A percentile compares a stretch with the other conserved stretches of the same genome.
Evolutionary conservation across 2,888 invertebrate species (phyloP).

Genomic region (Aphidoletes aphidimyza): DNA sequence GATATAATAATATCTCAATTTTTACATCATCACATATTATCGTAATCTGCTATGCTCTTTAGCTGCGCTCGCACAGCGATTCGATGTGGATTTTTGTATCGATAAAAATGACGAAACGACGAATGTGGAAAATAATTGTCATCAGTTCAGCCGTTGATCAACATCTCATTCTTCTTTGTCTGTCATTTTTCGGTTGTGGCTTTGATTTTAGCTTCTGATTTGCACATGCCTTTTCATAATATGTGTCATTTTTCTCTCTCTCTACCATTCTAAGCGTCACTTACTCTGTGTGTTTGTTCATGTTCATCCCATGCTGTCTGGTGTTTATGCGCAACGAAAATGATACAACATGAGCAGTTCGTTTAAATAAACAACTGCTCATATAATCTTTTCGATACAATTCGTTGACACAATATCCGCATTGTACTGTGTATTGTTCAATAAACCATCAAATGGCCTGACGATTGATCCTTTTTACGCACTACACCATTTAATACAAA

Average conservation of each 20-base stretch:
- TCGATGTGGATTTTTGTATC: slow-evolving; percentile 5
- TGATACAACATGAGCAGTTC: not conserved
- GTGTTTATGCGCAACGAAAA: not conserved
- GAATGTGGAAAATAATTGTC: not conserved
- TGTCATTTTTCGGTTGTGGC: not conserved
- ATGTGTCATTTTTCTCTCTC: slow-evolving; percentile 24
- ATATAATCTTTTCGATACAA: not conserved
- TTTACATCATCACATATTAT: slow-evolving; percentile 41
- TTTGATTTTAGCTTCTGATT: not conserved
- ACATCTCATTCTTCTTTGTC: not conserved
- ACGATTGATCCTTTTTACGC: not conserved
- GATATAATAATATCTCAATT: slow-evolving; percentile 52
- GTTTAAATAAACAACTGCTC: slow-evolving; percentile 26
- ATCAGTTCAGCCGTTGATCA: not conserved
- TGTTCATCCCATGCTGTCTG: not conserved
- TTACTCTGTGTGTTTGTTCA: too few species aligned
- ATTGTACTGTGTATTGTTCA: not conserved
- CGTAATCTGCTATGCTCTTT: slow-evolving; percentile 39
- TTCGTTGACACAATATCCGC: not conserved
- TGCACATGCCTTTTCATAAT: slow-evolving; percentile 8
- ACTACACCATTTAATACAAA: slow-evolving; percentile 40
- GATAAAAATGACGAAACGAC: not conserved
- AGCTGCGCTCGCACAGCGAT: not conserved
- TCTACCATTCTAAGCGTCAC: not conserved
- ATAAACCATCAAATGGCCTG: too few species aligned